Evolutionary conservation across 92 coral and sea anemone genomes (phyloP).

Genomic region (Zoanthus solanderi): DNA sequence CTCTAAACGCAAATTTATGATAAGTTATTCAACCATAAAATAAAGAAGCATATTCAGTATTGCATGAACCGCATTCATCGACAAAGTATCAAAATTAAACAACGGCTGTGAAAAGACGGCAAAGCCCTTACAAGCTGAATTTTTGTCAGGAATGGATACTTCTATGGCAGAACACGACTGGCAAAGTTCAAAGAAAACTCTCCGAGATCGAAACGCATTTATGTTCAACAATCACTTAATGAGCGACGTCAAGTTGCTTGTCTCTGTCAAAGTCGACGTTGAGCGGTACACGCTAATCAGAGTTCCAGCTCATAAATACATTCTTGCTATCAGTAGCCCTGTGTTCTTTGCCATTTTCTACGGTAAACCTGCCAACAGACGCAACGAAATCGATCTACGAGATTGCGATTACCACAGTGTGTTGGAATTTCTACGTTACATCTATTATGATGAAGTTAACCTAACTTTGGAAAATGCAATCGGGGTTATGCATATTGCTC

Average conservation of each 20-base stretch:
- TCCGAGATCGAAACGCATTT: conserved; percentile 41
- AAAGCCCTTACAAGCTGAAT: not conserved
- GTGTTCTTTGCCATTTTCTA: conserved; percentile 57
- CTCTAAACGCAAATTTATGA: conserved; percentile 49
- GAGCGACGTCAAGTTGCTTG: conserved; percentile 44
- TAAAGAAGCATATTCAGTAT: not conserved
- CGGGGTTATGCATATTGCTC: conserved; percentile 69
- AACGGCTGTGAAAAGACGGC: not conserved
- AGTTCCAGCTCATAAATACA: conserved; percentile 44
- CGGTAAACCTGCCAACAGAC: conserved; percentile 61
- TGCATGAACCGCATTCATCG: conserved; percentile 4
- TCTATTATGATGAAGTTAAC: conserved; percentile 68
- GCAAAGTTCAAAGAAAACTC: conserved; percentile 18
- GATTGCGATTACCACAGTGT: conserved; percentile 69
- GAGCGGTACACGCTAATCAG: conserved; percentile 28
- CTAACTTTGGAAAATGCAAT: conserved; percentile 67
- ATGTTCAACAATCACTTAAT: conserved; percentile 45
- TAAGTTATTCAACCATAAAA: conserved; percentile 19
- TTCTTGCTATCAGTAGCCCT: conserved; percentile 71
- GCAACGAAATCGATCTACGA: conserved; percentile 61
- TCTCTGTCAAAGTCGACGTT: conserved; percentile 37
- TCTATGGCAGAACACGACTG: not conserved
- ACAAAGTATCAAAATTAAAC: not conserved
- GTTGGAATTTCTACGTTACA: conserved; percentile 69
- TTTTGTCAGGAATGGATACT: conserved; percentile 14